A percentile compares a stretch with the other conserved stretches of the same genome.
phyloP scores from a whole-genome alignment of 1,140 invertebrate species.

The Micrasema longulum region DNA sequence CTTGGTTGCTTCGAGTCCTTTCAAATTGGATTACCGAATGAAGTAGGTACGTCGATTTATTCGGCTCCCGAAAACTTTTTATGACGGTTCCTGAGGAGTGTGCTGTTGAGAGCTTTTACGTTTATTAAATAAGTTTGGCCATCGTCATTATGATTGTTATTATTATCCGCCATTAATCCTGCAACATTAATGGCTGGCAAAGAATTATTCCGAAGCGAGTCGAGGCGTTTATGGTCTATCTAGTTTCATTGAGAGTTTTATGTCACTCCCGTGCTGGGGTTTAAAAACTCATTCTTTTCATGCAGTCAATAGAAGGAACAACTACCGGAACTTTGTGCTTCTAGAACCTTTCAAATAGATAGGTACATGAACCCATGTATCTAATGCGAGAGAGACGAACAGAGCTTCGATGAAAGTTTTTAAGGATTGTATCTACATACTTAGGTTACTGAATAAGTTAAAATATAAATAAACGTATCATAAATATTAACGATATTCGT shows the following conservation, averaged over 20 bases:
- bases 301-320: constrained; percentile 42
- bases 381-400: too few relatives aligned
- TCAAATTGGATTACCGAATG: neutral
- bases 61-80: neutral
- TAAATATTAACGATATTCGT: too few relatives aligned
- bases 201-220: constrained; percentile 48
- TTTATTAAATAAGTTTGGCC: constrained; percentile 55
- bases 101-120: constrained; percentile 54
- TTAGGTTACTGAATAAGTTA: too few relatives aligned
- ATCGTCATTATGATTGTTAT: constrained; percentile 36
- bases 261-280: constrained; percentile 47
- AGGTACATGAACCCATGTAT: constrained; percentile 39
- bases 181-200: constrained; percentile 43
- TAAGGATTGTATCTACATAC: too few relatives aligned
- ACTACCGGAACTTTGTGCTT: neutral
- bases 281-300: constrained; percentile 54
- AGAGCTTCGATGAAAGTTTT: too few relatives aligned
- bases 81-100: constrained; percentile 37
- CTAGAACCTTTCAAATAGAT: too few relatives aligned
- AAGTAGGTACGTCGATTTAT: neutral
- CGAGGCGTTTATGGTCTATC: constrained; percentile 53
- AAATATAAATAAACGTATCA: too few relatives aligned
- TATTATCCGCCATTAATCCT: constrained; percentile 53
- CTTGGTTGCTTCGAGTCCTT: neutral
- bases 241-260: constrained; percentile 52